Evolutionary conservation across 2,888 invertebrate species (phyloP), one percentile per base, ranked within the genome.

Genomic region (Argyresthia goedartella): DNA sequence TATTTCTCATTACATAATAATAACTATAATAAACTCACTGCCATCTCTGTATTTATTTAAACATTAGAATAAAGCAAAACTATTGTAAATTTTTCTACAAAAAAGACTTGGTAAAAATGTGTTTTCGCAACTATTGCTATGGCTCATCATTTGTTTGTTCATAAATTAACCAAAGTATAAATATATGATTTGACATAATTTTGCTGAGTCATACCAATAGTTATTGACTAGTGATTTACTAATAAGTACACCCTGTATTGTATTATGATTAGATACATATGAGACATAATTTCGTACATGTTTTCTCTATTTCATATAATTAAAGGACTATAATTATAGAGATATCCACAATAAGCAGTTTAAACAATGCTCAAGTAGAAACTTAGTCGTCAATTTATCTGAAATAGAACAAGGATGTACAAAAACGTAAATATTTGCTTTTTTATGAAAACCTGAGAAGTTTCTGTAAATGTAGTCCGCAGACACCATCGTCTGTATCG

Each of bases 401-500:
- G 42, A 49, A 49, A 41, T 49, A 49, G 49, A 25, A 1, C 34
- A 49, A 36, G 36, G 35, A 48, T 48, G 48, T 36, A 9, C 13
- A 15, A 44, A n/a, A 44, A 44, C 14, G 15, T 15, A 14, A 54
- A 52, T 54, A 52, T 49, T 52, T 53, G 49, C 41, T 44, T 41
- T 49, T 52, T 39, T 50, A 48, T 39, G 41, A 47, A 43, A 33
- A 34, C 33, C 36, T 50, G 52, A 54, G 54, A 53, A 53, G 52
- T 48, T 53, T 50, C 33, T 53, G 41, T 51, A 66, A 63, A 65
- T 67, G 64, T 70, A 68, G 64, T 60, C 63, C 64, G 71, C 69
- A 71, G 71, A 73, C 70, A 74, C 76, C 68, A 71, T 73, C 70
- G 75, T 67, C 50, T 44, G 11, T 25, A 33, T 49, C 66, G 67